Evolutionary conservation across 2,797 vertebrate genomes (phyloP), one percentile per base, ranked within the genome.

Genomic region (Acanthurus lineatus): DNA sequence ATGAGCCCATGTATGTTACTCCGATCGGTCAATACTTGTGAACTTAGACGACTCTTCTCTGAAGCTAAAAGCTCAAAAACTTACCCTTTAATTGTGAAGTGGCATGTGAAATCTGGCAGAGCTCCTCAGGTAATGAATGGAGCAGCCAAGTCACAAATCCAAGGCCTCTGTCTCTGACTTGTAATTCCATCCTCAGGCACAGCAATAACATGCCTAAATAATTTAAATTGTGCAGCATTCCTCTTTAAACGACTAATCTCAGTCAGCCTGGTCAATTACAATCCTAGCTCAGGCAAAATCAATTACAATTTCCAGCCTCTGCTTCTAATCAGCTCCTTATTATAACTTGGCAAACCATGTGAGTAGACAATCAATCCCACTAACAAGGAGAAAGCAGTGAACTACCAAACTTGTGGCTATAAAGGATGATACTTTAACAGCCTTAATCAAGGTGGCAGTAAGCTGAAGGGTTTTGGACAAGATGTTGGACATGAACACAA

Each of bases 271-370:
- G 66, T 86, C 82, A 91, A 85, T 92, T 86, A 87, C 73, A 84
- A 65, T 76, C 74, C 67, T n/a, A 44, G 48, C 82, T 67, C 71
- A 64, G 68, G 71, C 56, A 69, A 84, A 42, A 91, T 91, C 79
- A 89, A 89, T 92, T 87, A 88, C 68, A 79, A 75, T 84, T 76
- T 79, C 71, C 71, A 58, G 79, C 66, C 59, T 65, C 76, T 62
- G 62, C 72, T 73, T 88, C 78, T 91, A 89, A 93, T 94, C 86
- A 89, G 86, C 63, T 84, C 52, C 77, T 92, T 81, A 90, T 90
- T 88, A 89, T 88, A 86, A 83, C 83, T 87, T 63, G 84, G 85
- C 67, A 77, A 85, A 86, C 67, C 81, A 75, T 38, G 85, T 69
- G 52, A 84, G 68, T 9, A 78, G 86, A 82, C 76, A 79, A 91